Base-by-base conservation (phyloP, 1,140 invertebrate species). In the Cydia fagiglandana region DNA sequence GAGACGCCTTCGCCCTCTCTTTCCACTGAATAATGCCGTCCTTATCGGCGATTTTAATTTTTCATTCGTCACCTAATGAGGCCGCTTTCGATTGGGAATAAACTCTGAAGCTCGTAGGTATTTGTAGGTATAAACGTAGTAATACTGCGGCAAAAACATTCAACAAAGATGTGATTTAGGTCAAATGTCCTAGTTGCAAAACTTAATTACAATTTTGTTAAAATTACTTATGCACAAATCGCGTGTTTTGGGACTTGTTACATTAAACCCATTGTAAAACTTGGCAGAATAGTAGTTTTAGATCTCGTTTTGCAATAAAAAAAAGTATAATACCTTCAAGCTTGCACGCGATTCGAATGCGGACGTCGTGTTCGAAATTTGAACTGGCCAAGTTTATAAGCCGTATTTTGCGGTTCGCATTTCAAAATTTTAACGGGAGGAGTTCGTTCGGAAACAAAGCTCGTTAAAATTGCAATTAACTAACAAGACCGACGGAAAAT, bases 31-130 rank as follows among this genome's bases (percentile, higher is more conserved):
- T 73, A 45, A 73, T 28, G 64, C 75, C 64, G 77, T 79, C 76
- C 78, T 77, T 78, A 4, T 80, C 77, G 77, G 38, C 73, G 78
- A 77, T 83, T 81, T 83, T 83, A 85, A 82, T 83, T 81, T 81
- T 83, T 81, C 80, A 79, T 76, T 81, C 75, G 73, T 74, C 75
- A 50, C 64, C 78, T 82, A 82, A 82, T 80, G 78, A 81, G 76
- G 30, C 34, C 34, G 34, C 66, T 38, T 70, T 70, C 66, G 66
- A 70, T 70, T 17, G 30, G 30, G 20, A 61, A 24, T 61, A 20
- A 24, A 61, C 56, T 24, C 56, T 56, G 53, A 17, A 56, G 53
- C 53, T 56, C 56, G 56, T 61, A 61, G 17, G 45, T 13, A 45
- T 45, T 61, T 61, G 24, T 24, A 24, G 24, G 24, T 24, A 24